These are phyloP conservation scores for Paratrypauchen microcephalus DNA, from an alignment of 2,797 vertebrate species.

Conservation along the genomic window DNA sequence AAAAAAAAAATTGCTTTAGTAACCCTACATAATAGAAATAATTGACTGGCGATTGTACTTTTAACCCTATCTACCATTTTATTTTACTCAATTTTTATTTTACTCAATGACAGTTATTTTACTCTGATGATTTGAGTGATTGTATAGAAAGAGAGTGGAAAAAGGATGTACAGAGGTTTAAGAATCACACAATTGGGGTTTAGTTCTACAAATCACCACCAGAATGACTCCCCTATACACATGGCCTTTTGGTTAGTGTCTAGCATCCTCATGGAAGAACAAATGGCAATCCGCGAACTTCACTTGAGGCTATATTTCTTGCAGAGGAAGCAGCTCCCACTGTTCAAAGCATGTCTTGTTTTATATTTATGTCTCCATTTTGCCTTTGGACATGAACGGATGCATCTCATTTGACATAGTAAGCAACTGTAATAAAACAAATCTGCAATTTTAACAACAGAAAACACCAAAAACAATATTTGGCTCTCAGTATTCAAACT, in stretches of 20 bases:
- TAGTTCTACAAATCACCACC: background rate
- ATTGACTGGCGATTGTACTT: no score
- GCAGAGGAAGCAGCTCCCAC: conserved; percentile 7
- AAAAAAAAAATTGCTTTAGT: no score
- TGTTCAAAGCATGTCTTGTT: conserved; percentile 14
- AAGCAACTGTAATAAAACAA: background rate
- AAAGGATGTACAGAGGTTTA: background rate
- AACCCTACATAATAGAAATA: no score
- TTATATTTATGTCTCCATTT: conserved; percentile 2
- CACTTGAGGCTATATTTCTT: conserved; percentile 13
- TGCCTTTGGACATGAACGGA: background rate
- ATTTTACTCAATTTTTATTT: no score
- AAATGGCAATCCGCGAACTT: conserved; percentile 2
- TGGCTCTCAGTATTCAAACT: background rate
- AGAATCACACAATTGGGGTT: background rate
- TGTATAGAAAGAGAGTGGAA: background rate
- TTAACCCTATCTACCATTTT: no score
- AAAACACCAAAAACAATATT: background rate
- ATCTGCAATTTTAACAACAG: background rate
- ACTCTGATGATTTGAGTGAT: background rate
- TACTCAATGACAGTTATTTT: no score
- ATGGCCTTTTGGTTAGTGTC: conserved; percentile 5
- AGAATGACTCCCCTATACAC: conserved; percentile 10
- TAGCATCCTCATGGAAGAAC: background rate
- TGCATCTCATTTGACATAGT: background rate